These are phyloP conservation scores for Sinohyriopsis cumingii DNA, from an alignment of 2,888 invertebrate genomes.

Conservation along the genomic window DNA sequence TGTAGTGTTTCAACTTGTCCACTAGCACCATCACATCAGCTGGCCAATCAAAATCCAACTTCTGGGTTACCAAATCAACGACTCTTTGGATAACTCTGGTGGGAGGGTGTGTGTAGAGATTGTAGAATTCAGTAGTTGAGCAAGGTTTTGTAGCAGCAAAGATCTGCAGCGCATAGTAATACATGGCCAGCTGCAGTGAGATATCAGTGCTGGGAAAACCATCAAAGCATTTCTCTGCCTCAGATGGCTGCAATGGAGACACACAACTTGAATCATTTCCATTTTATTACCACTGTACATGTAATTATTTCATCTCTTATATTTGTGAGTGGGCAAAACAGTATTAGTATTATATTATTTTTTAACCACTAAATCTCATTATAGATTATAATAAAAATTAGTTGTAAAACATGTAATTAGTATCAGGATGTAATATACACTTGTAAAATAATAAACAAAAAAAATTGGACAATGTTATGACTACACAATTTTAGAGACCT, in stretches of 20 bases:
- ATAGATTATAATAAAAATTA: no score
- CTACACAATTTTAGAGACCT: no score
- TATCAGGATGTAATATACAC: no score
- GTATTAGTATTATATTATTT: no score
- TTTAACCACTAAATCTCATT: no score
- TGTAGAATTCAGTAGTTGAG: background rate
- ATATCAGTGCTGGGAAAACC: conserved; percentile 69
- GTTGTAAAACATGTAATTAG: no score
- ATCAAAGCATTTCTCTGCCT: conserved; percentile 68
- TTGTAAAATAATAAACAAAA: no score
- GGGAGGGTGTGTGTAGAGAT: conserved; percentile 33
- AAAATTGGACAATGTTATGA: no score
- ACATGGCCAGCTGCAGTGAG: conserved; percentile 71
- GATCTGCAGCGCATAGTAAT: conserved; percentile 71
- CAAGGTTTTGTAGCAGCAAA: conserved; percentile 48
- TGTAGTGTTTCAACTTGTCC: conserved; percentile 65
- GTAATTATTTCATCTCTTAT: no score
- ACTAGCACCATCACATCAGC: conserved; percentile 46
- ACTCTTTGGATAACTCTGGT: conserved; percentile 55
- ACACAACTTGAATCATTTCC: background rate
- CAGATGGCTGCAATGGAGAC: conserved; percentile 52
- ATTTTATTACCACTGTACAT: no score
- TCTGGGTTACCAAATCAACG: conserved; percentile 41
- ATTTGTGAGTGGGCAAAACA: no score
- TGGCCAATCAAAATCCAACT: conserved; percentile 47